phyloP scores from a whole-genome alignment of 2,797 vertebrate genomes.

The Rhabdophis nuchalis region DNA sequence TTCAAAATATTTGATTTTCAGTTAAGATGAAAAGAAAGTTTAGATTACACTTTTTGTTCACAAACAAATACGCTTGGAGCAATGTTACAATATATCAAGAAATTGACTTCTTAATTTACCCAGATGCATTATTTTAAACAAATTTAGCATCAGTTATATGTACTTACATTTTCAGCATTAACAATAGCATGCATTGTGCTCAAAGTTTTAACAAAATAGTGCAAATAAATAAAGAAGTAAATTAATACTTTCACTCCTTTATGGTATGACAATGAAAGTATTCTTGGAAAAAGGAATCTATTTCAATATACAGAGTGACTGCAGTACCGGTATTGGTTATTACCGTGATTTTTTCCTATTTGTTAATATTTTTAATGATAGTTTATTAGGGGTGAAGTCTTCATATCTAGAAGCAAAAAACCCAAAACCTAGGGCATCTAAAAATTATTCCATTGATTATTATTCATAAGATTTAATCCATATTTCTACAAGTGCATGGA shows the following conservation, averaged over 20 bases:
- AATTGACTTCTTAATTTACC: neutral
- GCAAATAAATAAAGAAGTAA: neutral
- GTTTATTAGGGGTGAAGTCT: neutral
- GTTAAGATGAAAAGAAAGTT: neutral
- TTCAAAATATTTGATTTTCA: neutral
- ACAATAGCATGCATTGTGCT: neutral
- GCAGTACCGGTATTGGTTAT: constrained; percentile 3
- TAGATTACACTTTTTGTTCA: neutral
- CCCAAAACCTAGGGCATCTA: neutral
- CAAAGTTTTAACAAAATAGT: neutral
- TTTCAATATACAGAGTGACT: neutral
- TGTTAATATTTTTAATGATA: neutral
- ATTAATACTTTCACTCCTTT: neutral
- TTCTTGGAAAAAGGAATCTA: neutral
- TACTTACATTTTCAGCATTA: neutral
- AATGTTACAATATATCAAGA: neutral
- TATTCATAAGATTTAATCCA: neutral
- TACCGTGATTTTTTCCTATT: constrained; percentile 9
- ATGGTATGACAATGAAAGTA: neutral
- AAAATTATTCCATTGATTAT: neutral
- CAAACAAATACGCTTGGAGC: neutral
- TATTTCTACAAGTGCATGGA: neutral
- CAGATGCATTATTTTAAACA: neutral
- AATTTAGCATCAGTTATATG: neutral
- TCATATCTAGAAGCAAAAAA: constrained; percentile 10